Conservation (phyloP, 2,113 vertebrate species). For the Tauraco erythrolophus region DNA sequence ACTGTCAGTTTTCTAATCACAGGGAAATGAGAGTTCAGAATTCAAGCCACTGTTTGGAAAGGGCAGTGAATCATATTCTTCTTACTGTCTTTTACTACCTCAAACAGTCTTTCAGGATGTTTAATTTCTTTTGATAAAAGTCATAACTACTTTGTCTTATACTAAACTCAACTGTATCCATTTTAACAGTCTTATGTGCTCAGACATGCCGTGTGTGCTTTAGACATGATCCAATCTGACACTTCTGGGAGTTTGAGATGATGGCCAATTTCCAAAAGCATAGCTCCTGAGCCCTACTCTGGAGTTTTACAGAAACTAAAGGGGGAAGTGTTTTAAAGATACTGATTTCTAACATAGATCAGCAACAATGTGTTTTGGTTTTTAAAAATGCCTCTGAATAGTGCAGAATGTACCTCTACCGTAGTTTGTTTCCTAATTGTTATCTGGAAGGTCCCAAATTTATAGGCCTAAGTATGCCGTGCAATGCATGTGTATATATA, state of each 20-base stretch:
- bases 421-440: not conserved
- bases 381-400: not conserved
- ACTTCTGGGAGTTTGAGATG: not conserved
- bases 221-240: fast-evolving
- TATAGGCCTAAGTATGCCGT: not conserved
- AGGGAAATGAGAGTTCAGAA: not conserved
- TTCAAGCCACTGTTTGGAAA: not conserved
- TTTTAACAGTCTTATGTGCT: not conserved
- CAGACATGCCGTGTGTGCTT: not conserved
- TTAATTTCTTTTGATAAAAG: not conserved
- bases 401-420: not conserved
- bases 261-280: fast-evolving
- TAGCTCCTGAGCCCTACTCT: not conserved
- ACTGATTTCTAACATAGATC: not conserved
- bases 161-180: not conserved
- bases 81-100: not conserved
- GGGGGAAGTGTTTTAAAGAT: not conserved
- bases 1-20: not conserved
- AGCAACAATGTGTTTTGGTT: not conserved
- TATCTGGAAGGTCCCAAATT: not conserved
- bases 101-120: not conserved
- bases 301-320: not conserved
- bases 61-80: not conserved
- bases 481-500: not conserved
- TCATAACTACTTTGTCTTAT: not conserved